Evolutionary conservation across 2,797 vertebrate species (phyloP).

Genomic region (Menidia menidia): DNA sequence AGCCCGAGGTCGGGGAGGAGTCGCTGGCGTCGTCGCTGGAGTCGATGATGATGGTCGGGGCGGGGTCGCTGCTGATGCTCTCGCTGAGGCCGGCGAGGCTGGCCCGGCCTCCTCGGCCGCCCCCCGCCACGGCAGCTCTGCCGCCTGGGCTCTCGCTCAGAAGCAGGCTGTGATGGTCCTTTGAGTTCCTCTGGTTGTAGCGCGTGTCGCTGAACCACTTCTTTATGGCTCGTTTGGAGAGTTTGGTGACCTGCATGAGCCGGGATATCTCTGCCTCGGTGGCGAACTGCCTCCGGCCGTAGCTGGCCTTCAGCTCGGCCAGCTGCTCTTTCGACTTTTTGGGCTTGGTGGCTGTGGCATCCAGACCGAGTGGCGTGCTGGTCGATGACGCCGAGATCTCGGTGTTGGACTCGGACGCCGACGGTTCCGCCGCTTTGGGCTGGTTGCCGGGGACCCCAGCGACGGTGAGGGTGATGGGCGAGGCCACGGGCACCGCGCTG

Average conservation of each 20-base stretch:
- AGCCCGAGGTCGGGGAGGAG: conserved; percentile 44
- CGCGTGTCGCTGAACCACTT: conserved; percentile 99
- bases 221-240: conserved; percentile 98
- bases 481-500: conserved; percentile 86
- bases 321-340: conserved; percentile 99
- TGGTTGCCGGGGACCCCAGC: conserved; percentile 87
- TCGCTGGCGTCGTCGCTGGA: conserved; percentile 91
- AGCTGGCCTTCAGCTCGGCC: conserved; percentile 95
- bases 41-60: conserved; percentile 90
- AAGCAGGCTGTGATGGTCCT: conserved; percentile 85
- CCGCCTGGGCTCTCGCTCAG: conserved; percentile 17
- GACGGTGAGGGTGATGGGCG: conserved; percentile 92
- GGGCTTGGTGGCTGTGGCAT: conserved; percentile 85
- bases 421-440: conserved; percentile 85
- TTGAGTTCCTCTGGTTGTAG: conserved; percentile 98
- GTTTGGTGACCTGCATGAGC: conserved; percentile 94
- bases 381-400: conserved; percentile 72
- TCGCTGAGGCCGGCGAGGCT: conserved; percentile 32
- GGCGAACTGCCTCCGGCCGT: conserved; percentile 92
- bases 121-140: background rate
- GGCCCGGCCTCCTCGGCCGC: conserved; percentile 9
- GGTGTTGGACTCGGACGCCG: conserved; percentile 79
- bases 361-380: conserved; percentile 68
- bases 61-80: conserved; percentile 67
- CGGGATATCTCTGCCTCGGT: conserved; percentile 92